Evolutionary conservation across 2,888 invertebrate genomes (phyloP).

Genomic region (Philereme transversata): DNA sequence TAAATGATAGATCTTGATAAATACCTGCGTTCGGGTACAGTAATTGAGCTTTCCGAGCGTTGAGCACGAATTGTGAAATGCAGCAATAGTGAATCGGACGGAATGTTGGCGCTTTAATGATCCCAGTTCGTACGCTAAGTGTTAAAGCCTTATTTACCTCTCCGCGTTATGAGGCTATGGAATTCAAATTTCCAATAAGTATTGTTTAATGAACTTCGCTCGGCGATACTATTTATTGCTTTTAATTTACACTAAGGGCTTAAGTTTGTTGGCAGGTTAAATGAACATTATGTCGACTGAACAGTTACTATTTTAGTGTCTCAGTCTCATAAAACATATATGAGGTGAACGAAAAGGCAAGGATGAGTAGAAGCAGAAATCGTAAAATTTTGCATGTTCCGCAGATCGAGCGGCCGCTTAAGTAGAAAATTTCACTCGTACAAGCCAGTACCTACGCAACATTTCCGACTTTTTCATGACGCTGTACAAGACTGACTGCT

Average conservation of each 20-base stretch:
- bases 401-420: constrained; percentile 62
- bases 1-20: constrained; percentile 9
- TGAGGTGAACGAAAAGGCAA: constrained; percentile 47
- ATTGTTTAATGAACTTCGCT: constrained; percentile 32
- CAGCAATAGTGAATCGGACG: constrained; percentile 46
- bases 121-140: constrained; percentile 42
- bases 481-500: constrained; percentile 62
- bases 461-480: constrained; percentile 77
- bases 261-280: constrained; percentile 5
- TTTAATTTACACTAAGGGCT: constrained; percentile 27
- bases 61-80: constrained; percentile 29
- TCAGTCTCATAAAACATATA: constrained; percentile 55
- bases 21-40: constrained; percentile 15
- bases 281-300: constrained; percentile 21
- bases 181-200: constrained; percentile 51
- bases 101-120: constrained; percentile 50
- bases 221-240: constrained; percentile 24
- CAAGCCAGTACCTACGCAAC: constrained; percentile 62
- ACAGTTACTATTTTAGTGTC: constrained; percentile 50
- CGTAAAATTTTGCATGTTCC: constrained; percentile 73
- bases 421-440: constrained; percentile 71
- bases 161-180: constrained; percentile 45
- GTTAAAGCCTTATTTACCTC: constrained; percentile 54
- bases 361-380: constrained; percentile 52
- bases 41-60: constrained; percentile 27